A percentile compares a stretch with the other conserved stretches of the same genome.
Evolutionary conservation across 1,140 invertebrate species (phyloP).

Genomic region (Bathynomus jamesi): DNA sequence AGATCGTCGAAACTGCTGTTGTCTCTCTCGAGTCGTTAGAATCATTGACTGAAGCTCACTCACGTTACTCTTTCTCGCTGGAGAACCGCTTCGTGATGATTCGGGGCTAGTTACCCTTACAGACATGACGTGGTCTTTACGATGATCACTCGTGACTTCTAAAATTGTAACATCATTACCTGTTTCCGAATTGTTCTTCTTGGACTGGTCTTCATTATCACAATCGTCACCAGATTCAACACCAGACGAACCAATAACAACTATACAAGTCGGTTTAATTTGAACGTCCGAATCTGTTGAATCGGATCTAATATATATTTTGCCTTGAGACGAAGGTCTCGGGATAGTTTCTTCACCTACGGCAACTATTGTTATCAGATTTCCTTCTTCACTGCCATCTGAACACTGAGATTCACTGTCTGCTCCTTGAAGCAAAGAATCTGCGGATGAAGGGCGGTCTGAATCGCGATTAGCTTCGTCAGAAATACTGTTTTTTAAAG

Average conservation of each 20-base stretch:
- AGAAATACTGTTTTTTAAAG: conserved; percentile 16
- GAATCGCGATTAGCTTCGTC: conserved; percentile 30
- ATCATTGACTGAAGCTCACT: conserved; percentile 33
- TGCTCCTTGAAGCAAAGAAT: conserved; percentile 28
- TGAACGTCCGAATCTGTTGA: conserved; percentile 36
- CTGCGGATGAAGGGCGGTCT: conserved; percentile 26
- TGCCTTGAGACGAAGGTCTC: conserved; percentile 21
- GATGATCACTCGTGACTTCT: conserved; percentile 31
- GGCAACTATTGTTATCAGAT: conserved; percentile 35
- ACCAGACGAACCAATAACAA: conserved; percentile 33
- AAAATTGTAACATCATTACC: conserved; percentile 36
- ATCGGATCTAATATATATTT: conserved; percentile 36
- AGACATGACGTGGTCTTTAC: conserved; percentile 36
- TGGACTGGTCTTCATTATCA: conserved; percentile 8
- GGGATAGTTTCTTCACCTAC: conserved; percentile 34
- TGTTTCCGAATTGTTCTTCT: conserved; percentile 20
- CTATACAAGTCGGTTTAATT: conserved; percentile 36
- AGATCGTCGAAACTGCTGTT: conserved; percentile 29
- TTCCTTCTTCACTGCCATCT: conserved; percentile 35
- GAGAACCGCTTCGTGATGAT: conserved; percentile 34
- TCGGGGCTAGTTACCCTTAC: conserved; percentile 34
- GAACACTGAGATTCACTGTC: conserved; percentile 37
- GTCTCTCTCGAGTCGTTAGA: conserved; percentile 19
- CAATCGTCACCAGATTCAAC: conserved; percentile 32
- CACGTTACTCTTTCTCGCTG: conserved; percentile 23